Conservation (phyloP, 2,797 vertebrate genomes). For the Betta splendens region DNA sequence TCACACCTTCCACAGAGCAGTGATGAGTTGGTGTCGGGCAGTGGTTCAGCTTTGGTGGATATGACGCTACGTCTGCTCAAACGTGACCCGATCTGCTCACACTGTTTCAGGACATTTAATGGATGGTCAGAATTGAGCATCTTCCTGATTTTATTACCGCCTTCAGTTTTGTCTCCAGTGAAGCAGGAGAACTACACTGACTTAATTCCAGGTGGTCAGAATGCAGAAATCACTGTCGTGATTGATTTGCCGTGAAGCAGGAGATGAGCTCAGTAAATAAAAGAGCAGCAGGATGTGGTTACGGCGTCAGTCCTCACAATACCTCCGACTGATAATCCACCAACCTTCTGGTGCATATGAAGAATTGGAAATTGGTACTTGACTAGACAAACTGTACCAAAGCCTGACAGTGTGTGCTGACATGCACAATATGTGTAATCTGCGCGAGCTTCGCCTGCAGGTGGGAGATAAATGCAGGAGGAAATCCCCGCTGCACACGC, state of each 20-base stretch:
- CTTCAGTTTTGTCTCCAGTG: no score
- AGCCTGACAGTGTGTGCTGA: slow-evolving; percentile 12
- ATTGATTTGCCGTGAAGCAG: background rate
- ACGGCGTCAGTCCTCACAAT: background rate
- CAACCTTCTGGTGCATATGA: background rate
- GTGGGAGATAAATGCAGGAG: slow-evolving; percentile 15
- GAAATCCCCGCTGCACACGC: background rate
- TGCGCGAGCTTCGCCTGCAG: slow-evolving; percentile 16
- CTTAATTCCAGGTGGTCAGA: background rate
- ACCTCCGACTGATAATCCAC: slow-evolving; percentile 6
- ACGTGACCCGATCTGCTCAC: background rate
- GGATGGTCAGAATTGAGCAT: background rate
- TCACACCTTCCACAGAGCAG: background rate
- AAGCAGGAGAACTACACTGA: background rate
- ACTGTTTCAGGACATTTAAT: background rate
- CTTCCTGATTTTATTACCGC: no score
- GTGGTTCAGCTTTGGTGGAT: background rate
- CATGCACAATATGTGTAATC: background rate
- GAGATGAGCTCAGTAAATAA: slow-evolving; percentile 18
- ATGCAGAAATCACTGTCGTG: slow-evolving; percentile 4
- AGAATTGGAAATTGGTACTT: slow-evolving; percentile 6
- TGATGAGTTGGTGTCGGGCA: background rate
- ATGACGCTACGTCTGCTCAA: no score
- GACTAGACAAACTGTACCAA: background rate
- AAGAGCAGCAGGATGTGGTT: background rate